These are phyloP conservation scores for Trialeurodes vaporariorum DNA, from an alignment of 1,140 invertebrate genomes.

Conservation along the genomic window DNA sequence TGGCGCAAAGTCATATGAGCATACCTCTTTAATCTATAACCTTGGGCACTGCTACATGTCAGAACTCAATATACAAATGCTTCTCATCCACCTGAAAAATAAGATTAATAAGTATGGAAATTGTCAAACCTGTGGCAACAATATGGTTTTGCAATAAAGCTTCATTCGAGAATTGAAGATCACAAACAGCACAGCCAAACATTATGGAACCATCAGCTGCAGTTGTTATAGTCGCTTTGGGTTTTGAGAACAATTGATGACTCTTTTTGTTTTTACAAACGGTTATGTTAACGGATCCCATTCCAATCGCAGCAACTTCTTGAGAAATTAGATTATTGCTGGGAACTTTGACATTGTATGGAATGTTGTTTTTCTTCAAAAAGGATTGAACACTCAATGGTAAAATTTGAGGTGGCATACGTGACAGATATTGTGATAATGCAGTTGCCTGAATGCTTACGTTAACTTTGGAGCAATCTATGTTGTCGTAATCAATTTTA, in stretches of 20 bases:
- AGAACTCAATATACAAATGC: too few species aligned
- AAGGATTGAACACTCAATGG: constrained; percentile 65
- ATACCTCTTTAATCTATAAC: too few species aligned
- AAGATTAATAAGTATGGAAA: too few species aligned
- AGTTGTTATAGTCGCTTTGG: constrained; percentile 27
- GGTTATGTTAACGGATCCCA: constrained; percentile 34
- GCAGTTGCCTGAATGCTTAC: constrained; percentile 31
- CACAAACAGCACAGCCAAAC: constrained; percentile 60
- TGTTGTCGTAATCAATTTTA: not conserved
- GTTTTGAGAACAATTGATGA: constrained; percentile 44
- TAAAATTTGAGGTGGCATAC: constrained; percentile 53
- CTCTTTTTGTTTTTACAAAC: not conserved
- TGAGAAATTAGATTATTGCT: not conserved
- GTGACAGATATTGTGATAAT: constrained; percentile 65
- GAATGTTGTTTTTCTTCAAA: constrained; percentile 51
- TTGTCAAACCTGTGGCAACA: constrained; percentile 32
- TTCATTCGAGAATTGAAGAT: constrained; percentile 59
- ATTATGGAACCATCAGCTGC: constrained; percentile 52
- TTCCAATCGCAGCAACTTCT: not conserved
- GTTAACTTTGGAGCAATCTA: constrained; percentile 11
- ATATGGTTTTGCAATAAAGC: constrained; percentile 57
- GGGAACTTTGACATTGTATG: not conserved
- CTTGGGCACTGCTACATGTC: too few species aligned
- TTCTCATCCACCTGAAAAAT: too few species aligned
- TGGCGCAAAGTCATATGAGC: too few species aligned